Conservation (phyloP, 2,113 vertebrate genomes). For the Oryzias javanicus region DNA sequence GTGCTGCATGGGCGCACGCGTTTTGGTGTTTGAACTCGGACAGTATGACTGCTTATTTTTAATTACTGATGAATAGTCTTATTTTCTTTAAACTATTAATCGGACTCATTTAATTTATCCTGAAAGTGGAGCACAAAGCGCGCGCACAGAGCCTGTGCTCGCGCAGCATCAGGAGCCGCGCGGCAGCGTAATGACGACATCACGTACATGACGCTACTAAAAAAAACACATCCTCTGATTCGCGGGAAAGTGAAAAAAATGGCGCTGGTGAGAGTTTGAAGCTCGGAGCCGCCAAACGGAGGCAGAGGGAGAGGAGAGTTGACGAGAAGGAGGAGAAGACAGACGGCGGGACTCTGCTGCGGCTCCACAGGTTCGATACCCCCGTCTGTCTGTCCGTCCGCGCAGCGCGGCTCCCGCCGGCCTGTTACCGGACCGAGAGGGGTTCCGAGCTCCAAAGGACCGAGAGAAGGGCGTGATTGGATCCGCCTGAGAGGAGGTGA, state of each 20-base stretch:
- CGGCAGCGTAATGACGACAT: not conserved
- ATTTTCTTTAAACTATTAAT: no score
- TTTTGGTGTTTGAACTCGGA: no score
- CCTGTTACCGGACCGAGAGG: not conserved
- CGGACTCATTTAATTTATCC: no score
- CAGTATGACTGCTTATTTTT: no score
- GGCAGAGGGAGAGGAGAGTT: not conserved
- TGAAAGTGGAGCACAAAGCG: no score
- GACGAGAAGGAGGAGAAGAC: not conserved
- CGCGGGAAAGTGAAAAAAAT: conserved; percentile 70
- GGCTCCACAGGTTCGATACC: not conserved
- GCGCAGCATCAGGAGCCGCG: no score
- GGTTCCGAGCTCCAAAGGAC: not conserved
- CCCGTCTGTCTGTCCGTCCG: not conserved
- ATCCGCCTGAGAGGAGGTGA: conserved; percentile 16
- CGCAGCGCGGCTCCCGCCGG: no score
- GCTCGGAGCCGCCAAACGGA: conserved; percentile 32
- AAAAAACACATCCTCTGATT: conserved; percentile 29
- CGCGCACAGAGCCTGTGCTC: no score
- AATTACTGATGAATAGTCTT: no score
- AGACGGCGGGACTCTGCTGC: not conserved
- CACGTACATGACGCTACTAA: not conserved
- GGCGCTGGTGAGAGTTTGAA: conserved; percentile 60
- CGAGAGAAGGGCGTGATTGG: not conserved
- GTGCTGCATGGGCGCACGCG: no score